These are phyloP conservation scores for Pinctada fucata DNA, from an alignment of 2,888 invertebrate genomes.

Conservation along the genomic window DNA sequence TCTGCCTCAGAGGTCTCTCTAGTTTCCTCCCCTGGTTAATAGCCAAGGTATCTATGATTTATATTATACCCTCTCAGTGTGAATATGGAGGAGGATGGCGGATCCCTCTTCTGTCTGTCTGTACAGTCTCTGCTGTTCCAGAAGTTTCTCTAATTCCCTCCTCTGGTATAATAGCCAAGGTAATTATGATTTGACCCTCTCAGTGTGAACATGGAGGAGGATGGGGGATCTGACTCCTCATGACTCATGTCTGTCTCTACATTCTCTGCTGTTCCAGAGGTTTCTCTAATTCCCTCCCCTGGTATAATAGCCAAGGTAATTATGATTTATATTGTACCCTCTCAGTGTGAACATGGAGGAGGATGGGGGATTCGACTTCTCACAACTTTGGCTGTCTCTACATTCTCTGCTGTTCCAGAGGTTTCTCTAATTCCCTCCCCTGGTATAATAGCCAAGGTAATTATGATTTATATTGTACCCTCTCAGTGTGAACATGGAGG, in stretches of 20 bases:
- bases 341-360: too few relatives aligned
- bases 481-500: too few relatives aligned
- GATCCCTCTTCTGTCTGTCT: too few relatives aligned
- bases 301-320: conserved; percentile 65
- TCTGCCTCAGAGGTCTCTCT: conserved; percentile 72
- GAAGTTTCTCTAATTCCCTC: conserved; percentile 71
- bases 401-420: conserved; percentile 63
- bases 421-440: conserved; percentile 71
- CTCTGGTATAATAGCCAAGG: conserved; percentile 49
- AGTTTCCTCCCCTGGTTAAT: conserved; percentile 68
- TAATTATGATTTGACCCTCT: not conserved
- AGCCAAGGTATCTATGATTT: conserved; percentile 55
- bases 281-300: conserved; percentile 69
- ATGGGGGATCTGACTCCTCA: conserved; percentile 28
- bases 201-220: not conserved
- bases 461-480: not conserved
- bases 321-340: not conserved
- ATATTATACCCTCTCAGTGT: too few relatives aligned
- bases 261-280: conserved; percentile 68
- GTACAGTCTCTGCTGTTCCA: conserved; percentile 57
- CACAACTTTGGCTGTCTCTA: too few relatives aligned
- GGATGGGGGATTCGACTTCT: too few relatives aligned
- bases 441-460: conserved; percentile 59
- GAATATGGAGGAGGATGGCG: too few relatives aligned
- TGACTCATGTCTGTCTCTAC: conserved; percentile 64